Conservation (phyloP, 1,140 invertebrate species). For the Akabosia matsudoensis region DNA sequence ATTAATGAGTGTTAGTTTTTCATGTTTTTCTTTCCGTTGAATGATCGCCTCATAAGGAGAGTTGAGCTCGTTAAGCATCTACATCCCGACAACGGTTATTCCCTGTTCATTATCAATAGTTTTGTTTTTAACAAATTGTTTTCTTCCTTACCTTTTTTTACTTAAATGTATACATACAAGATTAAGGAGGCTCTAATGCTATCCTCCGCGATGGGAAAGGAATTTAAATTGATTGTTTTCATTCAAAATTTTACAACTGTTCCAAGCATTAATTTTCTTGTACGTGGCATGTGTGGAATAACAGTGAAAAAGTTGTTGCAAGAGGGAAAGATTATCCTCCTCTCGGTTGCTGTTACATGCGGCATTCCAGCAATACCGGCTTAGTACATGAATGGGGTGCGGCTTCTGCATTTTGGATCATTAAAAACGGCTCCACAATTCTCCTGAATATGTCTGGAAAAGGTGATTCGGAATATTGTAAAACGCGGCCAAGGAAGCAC, state of each 20-base stretch:
- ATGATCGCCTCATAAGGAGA: too few relatives aligned
- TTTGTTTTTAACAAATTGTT: neutral
- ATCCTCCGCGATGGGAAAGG: neutral
- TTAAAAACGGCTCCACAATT: too few relatives aligned
- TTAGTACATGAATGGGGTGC: too few relatives aligned
- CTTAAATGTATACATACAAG: neutral
- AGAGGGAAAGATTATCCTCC: neutral
- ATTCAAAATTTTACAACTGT: conserved; percentile 16
- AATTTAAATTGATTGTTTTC: conserved; percentile 24
- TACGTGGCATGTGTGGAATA: neutral
- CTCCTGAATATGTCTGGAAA: too few relatives aligned
- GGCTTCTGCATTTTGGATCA: too few relatives aligned
- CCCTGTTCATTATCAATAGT: neutral
- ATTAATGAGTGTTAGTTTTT: too few relatives aligned
- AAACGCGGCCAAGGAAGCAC: too few relatives aligned
- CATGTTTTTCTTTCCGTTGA: too few relatives aligned
- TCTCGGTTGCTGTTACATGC: too few relatives aligned
- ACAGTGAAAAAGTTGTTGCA: neutral
- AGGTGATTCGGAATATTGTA: too few relatives aligned
- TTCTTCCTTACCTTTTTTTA: neutral
- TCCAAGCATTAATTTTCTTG: conserved; percentile 1
- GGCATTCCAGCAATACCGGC: too few relatives aligned
- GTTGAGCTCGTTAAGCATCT: too few relatives aligned
- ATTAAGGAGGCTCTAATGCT: neutral
- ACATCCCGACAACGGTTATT: neutral